Evolutionary conservation across 2,797 vertebrate genomes (phyloP), one percentile per base, ranked within the genome.

Genomic region (Onychomys leucogaster): DNA sequence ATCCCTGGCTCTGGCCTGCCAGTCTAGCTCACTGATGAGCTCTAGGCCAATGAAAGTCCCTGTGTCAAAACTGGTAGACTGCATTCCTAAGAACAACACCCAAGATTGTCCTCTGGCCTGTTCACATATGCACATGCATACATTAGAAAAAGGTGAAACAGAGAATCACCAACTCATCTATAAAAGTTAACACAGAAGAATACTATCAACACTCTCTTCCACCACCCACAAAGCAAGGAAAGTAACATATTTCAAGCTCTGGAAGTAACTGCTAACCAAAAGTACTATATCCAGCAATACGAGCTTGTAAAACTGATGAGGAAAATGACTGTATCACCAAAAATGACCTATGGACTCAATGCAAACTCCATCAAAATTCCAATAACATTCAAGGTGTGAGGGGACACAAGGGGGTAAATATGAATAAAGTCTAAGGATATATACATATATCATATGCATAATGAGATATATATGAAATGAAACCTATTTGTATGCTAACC

Each of bases 111-210:
- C 10, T 59, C 78, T 41, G 78, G 6, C 52, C 78, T 81, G 23
- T n/a, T 2, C 23, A 8, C 6, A 37, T 55, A 11, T 4, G 55
- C 11, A 59, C 6, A 0, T 4, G 55, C 11, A 59, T 3, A 0
- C 21, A 59, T 37, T 37, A 59, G 78, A 81, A 34, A 27, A 76
- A 37, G 52, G 21, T 0, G 5, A 81, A 81, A 59, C 7, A 3
- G 52, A 37, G n/a, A 59, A n/a, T 2, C 0, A 77, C 21, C 12
- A 81, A 13, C 34, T 37, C 34, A 57, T 29, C 25, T 46, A 46
- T 41, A 25, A 76, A 76, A 29, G 75, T 25, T 29, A 76, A 46
- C 13, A 76, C 77, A n/a, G 34, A 12, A 37, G 78, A 81, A n/a
- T 13, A 21, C 21, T 21, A 21, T 37, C 78, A 37, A 37, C 2